A percentile compares a stretch with the other conserved stretches of the same genome.
These are phyloP conservation scores for Anastrepha obliqua DNA, from an alignment of 1,140 invertebrate genomes.

Conservation along the genomic window DNA sequence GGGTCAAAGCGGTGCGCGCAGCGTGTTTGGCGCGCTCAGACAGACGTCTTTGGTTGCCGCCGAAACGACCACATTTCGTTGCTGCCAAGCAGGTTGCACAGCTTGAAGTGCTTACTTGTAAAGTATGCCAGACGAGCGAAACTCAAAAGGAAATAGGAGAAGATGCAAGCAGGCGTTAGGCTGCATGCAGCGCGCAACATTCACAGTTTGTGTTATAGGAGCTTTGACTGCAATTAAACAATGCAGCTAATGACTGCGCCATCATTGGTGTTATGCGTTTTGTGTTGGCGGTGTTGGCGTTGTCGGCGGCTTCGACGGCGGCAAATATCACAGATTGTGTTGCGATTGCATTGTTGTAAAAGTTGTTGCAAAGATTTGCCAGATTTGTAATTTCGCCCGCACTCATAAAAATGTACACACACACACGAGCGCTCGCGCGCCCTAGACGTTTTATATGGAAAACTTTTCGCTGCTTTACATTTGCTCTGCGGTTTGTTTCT, in stretches of 20 bases:
- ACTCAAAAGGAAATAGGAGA: not conserved
- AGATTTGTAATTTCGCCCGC: constrained; percentile 19
- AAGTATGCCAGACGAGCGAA: constrained; percentile 3
- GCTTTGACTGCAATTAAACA: constrained; percentile 39
- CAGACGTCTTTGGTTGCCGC: not conserved
- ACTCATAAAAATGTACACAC: not conserved
- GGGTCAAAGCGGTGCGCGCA: not conserved
- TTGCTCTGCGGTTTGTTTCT: not conserved
- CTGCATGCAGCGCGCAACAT: not conserved
- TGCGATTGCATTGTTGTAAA: constrained; percentile 5
- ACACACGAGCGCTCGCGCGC: not conserved
- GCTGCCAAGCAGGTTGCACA: not conserved
- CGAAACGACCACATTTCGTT: not conserved
- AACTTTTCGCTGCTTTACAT: not conserved
- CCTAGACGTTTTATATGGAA: not conserved
- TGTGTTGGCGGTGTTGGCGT: not conserved
- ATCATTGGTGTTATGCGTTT: constrained; percentile 40
- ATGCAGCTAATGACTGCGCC: constrained; percentile 45
- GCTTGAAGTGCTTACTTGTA: not conserved
- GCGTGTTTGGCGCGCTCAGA: not conserved
- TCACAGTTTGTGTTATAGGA: not conserved
- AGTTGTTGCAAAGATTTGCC: constrained; percentile 21
- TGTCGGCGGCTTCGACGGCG: not conserved
- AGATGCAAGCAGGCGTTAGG: not conserved
- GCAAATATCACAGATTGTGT: constrained; percentile 33